Evolutionary conservation across 2,113 vertebrate genomes (phyloP), one percentile per base, ranked within the genome.

Genomic region (Motacilla tschutschensis): DNA sequence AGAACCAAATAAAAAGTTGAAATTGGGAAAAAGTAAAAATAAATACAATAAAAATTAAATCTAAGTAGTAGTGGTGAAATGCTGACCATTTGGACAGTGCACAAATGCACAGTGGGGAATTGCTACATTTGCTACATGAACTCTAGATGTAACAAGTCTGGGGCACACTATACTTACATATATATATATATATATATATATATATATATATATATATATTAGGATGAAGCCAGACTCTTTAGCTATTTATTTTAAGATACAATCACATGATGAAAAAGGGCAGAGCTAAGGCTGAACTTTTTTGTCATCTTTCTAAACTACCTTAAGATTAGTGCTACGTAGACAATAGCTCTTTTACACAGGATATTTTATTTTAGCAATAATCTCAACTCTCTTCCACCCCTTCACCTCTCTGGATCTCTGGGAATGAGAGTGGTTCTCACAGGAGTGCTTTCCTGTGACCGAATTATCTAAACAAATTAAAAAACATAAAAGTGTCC

Each of bases 381-480:
- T 91, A 91, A 91, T 87, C 75, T 89, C 91, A 77, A 79, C 40
- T 82, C 67, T 73, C 33, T 93, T 89, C 81, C 91, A 84, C 84
- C 91, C 81, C 40, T 87, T 92, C 57, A 87, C 91, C 74, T 86
- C 87, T 77, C 85, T 79, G 85, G 79, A 85, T 88, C 77, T 94
- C 89, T 94, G 93, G 91, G 93, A 95, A 93, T 93, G 60, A 93
- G 87, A 93, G 35, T 47, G 58, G 80, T 91, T 96, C 93, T 95
- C 94, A 95, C 83, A 94, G 80, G 90, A 95, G 83, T 65, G 58
- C 67, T 96, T 95, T 95, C 93, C 94, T 93, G 91, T 96, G 91
- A 94, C 92, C 88, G 90, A 94, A 89, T 90, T 93, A 92, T 94
- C 93, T 93, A 93, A 96, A 95, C 88, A 93, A 88, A 90, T 91